Evolutionary conservation across 1,140 invertebrate species (phyloP).

Genomic region (Aphelinus atriplicis): DNA sequence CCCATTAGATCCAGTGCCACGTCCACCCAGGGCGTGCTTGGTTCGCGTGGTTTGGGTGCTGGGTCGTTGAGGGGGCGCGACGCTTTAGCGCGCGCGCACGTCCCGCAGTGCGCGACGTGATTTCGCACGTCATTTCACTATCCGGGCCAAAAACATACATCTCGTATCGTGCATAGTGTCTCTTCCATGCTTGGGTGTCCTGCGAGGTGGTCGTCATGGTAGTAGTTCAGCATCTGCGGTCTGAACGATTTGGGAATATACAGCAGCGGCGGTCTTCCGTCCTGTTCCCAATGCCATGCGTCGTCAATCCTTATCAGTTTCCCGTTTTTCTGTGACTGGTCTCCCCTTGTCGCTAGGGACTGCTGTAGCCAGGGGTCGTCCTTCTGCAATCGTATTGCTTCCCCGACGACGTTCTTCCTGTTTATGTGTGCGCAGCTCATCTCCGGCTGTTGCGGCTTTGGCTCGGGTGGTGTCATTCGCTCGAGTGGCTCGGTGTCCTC

Average conservation of each 20-base stretch:
- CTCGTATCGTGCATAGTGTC: slow-evolving; percentile 37
- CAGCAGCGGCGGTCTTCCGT: neutral
- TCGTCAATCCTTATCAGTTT: too few relatives aligned
- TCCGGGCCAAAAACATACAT: slow-evolving; percentile 33
- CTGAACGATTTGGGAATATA: neutral
- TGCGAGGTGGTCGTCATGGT: slow-evolving; percentile 39
- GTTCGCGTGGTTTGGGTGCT: neutral
- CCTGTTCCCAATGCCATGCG: neutral
- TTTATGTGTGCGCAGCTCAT: too few relatives aligned
- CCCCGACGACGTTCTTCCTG: neutral
- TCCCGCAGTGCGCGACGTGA: neutral
- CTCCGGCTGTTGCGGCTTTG: neutral
- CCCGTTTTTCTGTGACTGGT: too few relatives aligned
- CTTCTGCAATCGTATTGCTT: neutral
- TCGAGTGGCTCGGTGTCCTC: slow-evolving; percentile 3
- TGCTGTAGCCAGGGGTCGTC: neutral
- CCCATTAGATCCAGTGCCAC: slow-evolving; percentile 20
- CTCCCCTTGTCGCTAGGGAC: too few relatives aligned
- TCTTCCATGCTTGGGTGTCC: slow-evolving; percentile 45
- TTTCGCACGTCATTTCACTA: slow-evolving; percentile 19
- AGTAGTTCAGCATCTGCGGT: slow-evolving; percentile 19
- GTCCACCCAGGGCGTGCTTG: neutral
- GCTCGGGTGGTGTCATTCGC: neutral
- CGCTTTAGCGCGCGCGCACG: neutral
- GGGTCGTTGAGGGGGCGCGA: neutral